Evolutionary conservation across 1,140 invertebrate genomes (phyloP), one percentile per base, ranked within the genome.

Genomic region (Hermetia illucens): DNA sequence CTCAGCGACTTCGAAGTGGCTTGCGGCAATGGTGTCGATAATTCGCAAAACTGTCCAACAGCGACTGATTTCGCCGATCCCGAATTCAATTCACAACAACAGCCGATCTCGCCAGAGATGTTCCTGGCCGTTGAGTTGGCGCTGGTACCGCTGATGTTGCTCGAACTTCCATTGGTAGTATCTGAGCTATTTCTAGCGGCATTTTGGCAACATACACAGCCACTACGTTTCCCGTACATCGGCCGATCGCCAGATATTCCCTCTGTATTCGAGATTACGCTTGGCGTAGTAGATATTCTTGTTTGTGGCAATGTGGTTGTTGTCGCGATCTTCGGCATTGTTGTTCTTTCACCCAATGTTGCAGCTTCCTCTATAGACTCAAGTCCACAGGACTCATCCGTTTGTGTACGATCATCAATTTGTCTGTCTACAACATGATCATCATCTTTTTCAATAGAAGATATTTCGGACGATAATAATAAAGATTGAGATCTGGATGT

Each of bases 71-170:
- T 13, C 24, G 24, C 24, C 13, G 24, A 27, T 8, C 8, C 24
- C 24, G 24, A 13, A 27, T 27, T 27, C 13, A 27, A 13, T 13
- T 27, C 13, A 13, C 24, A 27, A 13, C 24, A 27, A 27, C 24
- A 9, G 24, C 8, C 24, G 24, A 13, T 13, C 8, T 13, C 24
- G 24, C 24, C 8, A 13, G 8, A 13, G 24, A 27, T 13, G 13
- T 13, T 27, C 24, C 8, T 27, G 8, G 24, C 24, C 24, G 24
- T 13, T n/a, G n/a, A 9, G 58, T 58, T 63, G 53, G 59, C 58
- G 58, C 58, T 53, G 54, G 55, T 60, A 40, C 55, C 53, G 54
- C 57, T 56, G 41, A 34, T 33, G 44, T 40, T 13, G 45, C 43
- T 38, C 40, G n/a, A n/a, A n/a, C n/a, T n/a, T n/a, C n/a, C n/a